These are phyloP conservation scores for Allobates femoralis DNA, from an alignment of 2,797 vertebrate genomes.

Conservation along the genomic window DNA sequence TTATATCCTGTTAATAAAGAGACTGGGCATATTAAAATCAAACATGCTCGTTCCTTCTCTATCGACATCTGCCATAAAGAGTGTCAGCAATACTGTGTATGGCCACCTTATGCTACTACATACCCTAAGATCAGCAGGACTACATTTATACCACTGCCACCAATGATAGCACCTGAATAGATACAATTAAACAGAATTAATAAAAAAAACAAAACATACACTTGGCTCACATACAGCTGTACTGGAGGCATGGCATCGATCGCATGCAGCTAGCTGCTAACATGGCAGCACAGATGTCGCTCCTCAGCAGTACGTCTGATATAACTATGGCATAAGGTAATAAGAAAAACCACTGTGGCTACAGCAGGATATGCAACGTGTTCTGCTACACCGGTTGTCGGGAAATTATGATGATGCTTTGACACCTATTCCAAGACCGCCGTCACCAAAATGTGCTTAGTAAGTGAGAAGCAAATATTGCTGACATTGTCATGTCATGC, in stretches of 20 bases:
- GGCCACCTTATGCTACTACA: background rate
- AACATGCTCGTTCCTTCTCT: too few relatives aligned
- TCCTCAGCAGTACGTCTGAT: background rate
- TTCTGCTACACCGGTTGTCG: background rate
- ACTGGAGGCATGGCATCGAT: constrained; percentile 10
- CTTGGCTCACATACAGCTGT: constrained; percentile 12
- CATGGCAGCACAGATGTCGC: background rate
- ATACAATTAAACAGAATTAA: background rate
- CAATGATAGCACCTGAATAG: constrained; percentile 52
- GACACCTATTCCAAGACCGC: background rate
- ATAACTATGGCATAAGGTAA: constrained; percentile 21
- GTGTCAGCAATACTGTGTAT: background rate
- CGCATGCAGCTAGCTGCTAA: background rate
- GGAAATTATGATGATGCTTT: background rate
- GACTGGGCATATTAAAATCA: too few relatives aligned
- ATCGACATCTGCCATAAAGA: too few relatives aligned
- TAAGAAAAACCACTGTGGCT: constrained; percentile 12
- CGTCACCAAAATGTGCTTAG: background rate
- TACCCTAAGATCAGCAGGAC: constrained; percentile 29
- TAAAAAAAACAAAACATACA: background rate
- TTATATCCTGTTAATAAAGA: too few relatives aligned
- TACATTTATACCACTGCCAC: constrained; percentile 55
- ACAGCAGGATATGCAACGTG: background rate
- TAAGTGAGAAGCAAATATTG: too few relatives aligned
- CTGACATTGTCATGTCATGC: background rate